Evolutionary conservation across 2,797 vertebrate genomes (phyloP), one percentile per base, ranked within the genome.

Genomic region (Schizopygopsis malacanthus): DNA sequence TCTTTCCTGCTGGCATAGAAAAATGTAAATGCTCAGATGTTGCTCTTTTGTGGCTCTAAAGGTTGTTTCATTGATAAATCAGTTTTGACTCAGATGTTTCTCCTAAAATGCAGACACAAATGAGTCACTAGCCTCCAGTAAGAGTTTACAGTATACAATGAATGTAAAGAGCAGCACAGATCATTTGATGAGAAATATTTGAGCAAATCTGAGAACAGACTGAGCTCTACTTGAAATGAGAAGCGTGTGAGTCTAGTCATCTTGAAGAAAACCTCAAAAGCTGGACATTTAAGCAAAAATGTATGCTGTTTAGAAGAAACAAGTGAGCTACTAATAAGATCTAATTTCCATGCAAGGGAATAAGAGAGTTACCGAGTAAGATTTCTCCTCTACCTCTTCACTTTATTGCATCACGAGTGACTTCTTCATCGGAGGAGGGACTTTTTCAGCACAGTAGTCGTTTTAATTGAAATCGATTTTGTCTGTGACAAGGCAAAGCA

Each of bases 381-480:
- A 37, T 79, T 28, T 33, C 79, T 71, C 83, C 37, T 71, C 37
- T 41, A 43, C 63, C 45, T 73, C 63, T 79, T 45, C 65, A 43
- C 45, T 65, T 59, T 71, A 41, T 41, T 61, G 50, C 71, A 47
- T 63, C 37, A 28, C n/a, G 25, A 39, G 73, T 59, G 71, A 80
- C 37, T 43, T 81, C 47, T 82, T 82, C 65, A 85, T 80, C 16
- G 9, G 52, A 56, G 77, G 73, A 61, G 41, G 39, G 33, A 56
- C 80, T 70, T 85, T 89, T 89, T 84, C 91, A 88, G 80, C 83
- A 65, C 72, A n/a, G 82, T 61, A 63, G 81, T 87, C 78, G 65
- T 86, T 95, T 94, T 93, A 93, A 95, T 94, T 94, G 89, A 95
- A 95, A 95, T 95, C 90, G 93, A 95, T 95, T 91, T 94, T 90